Conservation (phyloP, 1,140 invertebrate species). For the Anoplophora glabripennis region DNA sequence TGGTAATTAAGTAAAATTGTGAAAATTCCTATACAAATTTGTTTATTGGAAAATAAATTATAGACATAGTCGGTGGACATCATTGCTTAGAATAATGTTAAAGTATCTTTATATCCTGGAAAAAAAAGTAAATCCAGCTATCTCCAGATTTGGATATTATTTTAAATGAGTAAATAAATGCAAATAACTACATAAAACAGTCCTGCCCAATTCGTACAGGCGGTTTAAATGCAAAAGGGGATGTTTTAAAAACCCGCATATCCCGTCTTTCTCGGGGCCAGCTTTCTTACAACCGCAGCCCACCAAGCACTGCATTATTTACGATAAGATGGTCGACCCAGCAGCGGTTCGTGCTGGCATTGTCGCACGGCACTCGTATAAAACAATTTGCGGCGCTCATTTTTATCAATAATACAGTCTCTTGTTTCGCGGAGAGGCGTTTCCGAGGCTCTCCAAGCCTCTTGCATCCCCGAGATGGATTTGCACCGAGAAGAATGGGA, state of each 20-base stretch:
- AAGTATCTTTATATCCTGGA: too few relatives aligned
- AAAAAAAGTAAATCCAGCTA: too few relatives aligned
- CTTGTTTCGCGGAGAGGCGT: conserved; percentile 27
- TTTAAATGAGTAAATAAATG: too few relatives aligned
- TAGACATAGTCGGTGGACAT: too few relatives aligned
- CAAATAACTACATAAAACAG: too few relatives aligned
- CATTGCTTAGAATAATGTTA: too few relatives aligned
- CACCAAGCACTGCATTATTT: conserved; percentile 37
- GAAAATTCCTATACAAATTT: too few relatives aligned
- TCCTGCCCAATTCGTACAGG: too few relatives aligned
- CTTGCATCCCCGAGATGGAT: conserved; percentile 23
- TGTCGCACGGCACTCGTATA: conserved; percentile 44
- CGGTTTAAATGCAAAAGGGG: background rate
- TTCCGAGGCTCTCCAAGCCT: conserved; percentile 15
- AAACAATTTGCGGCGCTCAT: conserved; percentile 47
- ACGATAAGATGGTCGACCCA: conserved; percentile 33
- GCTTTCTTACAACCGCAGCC: background rate
- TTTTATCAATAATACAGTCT: conserved; percentile 47
- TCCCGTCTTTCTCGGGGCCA: background rate
- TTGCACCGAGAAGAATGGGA: conserved; percentile 18
- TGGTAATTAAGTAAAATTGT: too few relatives aligned
- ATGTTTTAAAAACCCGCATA: background rate
- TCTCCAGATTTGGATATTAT: too few relatives aligned
- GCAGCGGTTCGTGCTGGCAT: conserved; percentile 18
- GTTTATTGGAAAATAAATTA: too few relatives aligned